A percentile compares a stretch with the other conserved stretches of the same genome.
Conservation (phyloP, 2,113 vertebrate species). For the Muntiacus reevesi region DNA sequence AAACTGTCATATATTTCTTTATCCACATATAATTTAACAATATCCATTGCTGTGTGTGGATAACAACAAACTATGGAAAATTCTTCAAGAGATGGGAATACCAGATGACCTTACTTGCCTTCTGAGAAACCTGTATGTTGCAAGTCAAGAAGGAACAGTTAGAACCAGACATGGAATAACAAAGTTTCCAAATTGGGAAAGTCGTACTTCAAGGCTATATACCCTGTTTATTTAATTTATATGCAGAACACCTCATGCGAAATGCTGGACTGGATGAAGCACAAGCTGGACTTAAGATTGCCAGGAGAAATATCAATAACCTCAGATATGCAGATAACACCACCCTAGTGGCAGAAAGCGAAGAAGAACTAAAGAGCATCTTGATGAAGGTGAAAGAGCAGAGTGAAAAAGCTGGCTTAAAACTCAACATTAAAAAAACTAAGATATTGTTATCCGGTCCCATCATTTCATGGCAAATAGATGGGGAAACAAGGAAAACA, state of each 20-base stretch:
- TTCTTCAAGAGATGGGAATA: not conserved
- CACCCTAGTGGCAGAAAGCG: not conserved
- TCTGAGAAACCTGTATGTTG: not conserved
- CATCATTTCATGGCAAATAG: not conserved
- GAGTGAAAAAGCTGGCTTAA: not conserved
- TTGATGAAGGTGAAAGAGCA: not conserved
- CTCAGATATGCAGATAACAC: not conserved
- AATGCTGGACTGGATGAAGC: not conserved
- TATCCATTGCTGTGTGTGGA: not conserved
- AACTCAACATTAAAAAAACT: not conserved
- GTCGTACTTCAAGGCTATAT: not conserved
- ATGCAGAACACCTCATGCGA: not conserved
- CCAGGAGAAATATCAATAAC: not conserved
- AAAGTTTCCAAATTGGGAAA: not conserved
- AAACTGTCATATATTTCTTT: not conserved
- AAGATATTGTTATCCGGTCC: not conserved
- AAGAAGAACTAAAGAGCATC: not conserved
- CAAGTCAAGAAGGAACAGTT: not conserved
- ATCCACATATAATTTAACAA: not conserved
- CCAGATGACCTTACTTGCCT: not conserved
- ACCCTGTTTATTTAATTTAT: not conserved
- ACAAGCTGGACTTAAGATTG: not conserved
- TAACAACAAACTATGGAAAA: not conserved
- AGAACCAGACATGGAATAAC: not conserved
- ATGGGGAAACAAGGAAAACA: not conserved